These are phyloP conservation scores for Morus bassanus DNA, from an alignment of 2,797 vertebrate species.

Conservation along the genomic window DNA sequence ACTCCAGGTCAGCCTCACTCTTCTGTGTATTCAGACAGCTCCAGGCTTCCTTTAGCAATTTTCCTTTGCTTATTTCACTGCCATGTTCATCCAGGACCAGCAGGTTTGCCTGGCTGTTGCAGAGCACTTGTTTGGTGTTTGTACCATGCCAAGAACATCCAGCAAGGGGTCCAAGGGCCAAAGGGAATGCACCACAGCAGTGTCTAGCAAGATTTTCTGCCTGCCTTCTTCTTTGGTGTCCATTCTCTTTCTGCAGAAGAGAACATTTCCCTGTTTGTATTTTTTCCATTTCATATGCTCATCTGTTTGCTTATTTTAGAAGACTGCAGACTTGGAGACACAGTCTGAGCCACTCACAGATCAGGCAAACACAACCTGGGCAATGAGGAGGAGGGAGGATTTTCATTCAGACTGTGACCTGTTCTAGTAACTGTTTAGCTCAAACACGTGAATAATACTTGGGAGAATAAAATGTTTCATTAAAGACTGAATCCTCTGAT, in stretches of 20 bases:
- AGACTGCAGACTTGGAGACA: background rate
- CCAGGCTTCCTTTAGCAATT: background rate
- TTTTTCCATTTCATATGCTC: background rate
- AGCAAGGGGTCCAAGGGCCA: background rate
- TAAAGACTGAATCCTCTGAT: background rate
- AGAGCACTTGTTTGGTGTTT: background rate
- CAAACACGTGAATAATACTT: background rate
- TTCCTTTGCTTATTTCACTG: background rate
- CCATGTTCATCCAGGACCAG: background rate
- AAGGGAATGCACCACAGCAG: background rate
- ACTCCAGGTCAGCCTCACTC: background rate
- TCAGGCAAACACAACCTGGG: background rate
- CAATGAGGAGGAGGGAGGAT: background rate
- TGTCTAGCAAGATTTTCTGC: background rate
- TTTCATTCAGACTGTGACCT: background rate
- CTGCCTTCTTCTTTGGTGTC: background rate
- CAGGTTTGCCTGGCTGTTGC: background rate
- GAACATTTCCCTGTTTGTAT: background rate
- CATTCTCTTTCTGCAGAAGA: background rate
- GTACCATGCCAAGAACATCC: background rate
- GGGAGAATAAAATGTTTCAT: background rate
- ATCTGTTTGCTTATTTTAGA: background rate
- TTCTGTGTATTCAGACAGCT: background rate
- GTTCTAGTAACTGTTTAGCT: background rate
- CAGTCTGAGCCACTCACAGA: background rate